Base-by-base conservation (phyloP, 2,888 invertebrate genomes). In the Caenorhabditis japonica region DNA sequence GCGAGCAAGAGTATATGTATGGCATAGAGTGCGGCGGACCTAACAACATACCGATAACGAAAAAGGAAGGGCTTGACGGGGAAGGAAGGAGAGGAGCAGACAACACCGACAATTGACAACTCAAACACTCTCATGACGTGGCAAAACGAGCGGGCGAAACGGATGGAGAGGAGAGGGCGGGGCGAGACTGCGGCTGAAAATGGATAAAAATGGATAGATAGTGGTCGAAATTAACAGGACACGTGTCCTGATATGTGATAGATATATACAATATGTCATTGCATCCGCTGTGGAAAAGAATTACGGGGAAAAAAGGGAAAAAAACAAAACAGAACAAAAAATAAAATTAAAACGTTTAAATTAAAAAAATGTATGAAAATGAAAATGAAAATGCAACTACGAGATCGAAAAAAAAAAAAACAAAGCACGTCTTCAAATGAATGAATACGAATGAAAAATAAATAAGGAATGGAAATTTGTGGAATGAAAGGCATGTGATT, bases 181-280 rank as follows among this genome's bases (percentile, higher is more conserved):
- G 51, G 36, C 36, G 36, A 38, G 36, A 51, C 19, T 15, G 34
- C 23, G 36, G 49, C 36, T 36, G 49, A 15, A 51, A 47, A 19
- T 17, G 21, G 49, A 34, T 23, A 21, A 43, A 23, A 23, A 17
- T 3, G 19, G 4, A 12, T 43, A 19, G 19, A n/a, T 4, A 33
- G 17, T 13, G 17, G 4, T 7, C 47, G 30, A 12, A 30, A 21
- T n/a, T 15, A 47, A 19, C 33, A 30, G 25, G 43, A 12, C 17
- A 17, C 39, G 19, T 27, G 34, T 56, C 56, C 41, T 51, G 66
- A 66, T 66, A 66, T 66, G 66, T 51, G 34, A 15, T n/a, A n/a
- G n/a, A n/a, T 66, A 66, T 66, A 43, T 66, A 66, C 66, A 66
- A 66, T 66, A 66, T 66, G 66, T 66, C 56, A 58, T 66, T 66